Conservation (phyloP, 64 coral and sea anemone genomes). For the Montipora foliosa region DNA sequence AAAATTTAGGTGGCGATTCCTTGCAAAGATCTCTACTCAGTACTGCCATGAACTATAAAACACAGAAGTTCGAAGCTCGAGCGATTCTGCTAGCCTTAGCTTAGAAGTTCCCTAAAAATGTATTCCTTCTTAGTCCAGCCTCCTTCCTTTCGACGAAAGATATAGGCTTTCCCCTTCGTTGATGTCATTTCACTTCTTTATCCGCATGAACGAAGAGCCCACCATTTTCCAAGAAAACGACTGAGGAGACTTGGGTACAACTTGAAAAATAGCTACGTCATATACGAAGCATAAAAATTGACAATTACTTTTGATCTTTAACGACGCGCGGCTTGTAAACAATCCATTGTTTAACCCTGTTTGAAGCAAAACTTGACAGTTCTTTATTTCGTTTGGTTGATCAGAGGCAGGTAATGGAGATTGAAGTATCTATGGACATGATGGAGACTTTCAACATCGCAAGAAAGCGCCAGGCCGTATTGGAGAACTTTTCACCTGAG, state of each 20-base stretch:
- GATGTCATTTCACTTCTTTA: no score
- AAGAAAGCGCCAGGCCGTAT: conserved; percentile 22
- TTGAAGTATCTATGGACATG: not conserved
- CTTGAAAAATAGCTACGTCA: not conserved
- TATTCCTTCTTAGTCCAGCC: not conserved
- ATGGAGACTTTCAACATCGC: not conserved
- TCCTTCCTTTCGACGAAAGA: not conserved
- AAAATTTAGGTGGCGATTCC: not conserved
- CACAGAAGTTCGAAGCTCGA: not conserved
- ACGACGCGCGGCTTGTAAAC: no score
- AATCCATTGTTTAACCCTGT: not conserved
- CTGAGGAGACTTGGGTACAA: not conserved
- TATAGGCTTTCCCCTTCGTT: no score
- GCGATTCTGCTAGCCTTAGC: not conserved
- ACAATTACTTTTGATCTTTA: not conserved
- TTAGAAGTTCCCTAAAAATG: not conserved
- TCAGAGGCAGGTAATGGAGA: not conserved
- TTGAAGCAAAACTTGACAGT: not conserved
- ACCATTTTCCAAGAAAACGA: not conserved
- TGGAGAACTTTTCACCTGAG: not conserved
- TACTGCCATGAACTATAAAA: not conserved
- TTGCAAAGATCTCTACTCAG: not conserved
- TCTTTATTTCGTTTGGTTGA: not conserved
- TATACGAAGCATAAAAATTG: not conserved
- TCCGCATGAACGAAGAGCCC: not conserved